Base-by-base conservation (phyloP, 2,888 invertebrate species). In the Andrena marginata region DNA sequence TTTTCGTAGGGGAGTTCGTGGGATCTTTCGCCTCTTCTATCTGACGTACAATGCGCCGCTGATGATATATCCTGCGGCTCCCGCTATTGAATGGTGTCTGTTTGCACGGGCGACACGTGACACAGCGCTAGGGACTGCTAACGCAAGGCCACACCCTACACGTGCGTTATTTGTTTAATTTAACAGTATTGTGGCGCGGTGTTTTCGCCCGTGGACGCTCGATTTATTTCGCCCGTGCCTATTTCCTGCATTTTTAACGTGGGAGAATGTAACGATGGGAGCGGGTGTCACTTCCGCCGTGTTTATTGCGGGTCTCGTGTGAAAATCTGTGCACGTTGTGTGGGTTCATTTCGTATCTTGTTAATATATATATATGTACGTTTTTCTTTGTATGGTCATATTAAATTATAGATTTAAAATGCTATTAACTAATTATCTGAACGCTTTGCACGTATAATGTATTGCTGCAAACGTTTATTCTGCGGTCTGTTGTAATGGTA, bases 91-190 rank as follows among this genome's bases (percentile, higher is more conserved):
- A 91, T 90, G 87, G 87, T 85, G 86, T 87, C 88, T 92, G 90
- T 91, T 92, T 92, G 87, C 85, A 80, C 82, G 85, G 81, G 77
- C 77, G 87, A 78, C 91, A 90, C 90, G 90, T 84, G 91, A 89
- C 90, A 78, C 84, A 68, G 74, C 65, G 77, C 72, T 62, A 78
- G 80, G 78, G 75, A 62, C 69, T 51, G 54, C 76, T 33, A 56
- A 80, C 85, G 84, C 87, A 76, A 70, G 83, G 77, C 80, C 83
- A 20, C 75, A 73, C 77, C 85, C 78, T 48, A 42, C 72, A 49
- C 63, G 63, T 74, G 80, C 5, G 42, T 87, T 92, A 90, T 92
- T 92, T 92, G 91, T 91, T 92, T 90, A 92, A 92, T 92, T 92
- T 91, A 88, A 88, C 89, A 56, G 89, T 87, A 92, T 92, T 92